phyloP scores from a whole-genome alignment of 1,140 invertebrate species.

The Drosophila nasuta region DNA sequence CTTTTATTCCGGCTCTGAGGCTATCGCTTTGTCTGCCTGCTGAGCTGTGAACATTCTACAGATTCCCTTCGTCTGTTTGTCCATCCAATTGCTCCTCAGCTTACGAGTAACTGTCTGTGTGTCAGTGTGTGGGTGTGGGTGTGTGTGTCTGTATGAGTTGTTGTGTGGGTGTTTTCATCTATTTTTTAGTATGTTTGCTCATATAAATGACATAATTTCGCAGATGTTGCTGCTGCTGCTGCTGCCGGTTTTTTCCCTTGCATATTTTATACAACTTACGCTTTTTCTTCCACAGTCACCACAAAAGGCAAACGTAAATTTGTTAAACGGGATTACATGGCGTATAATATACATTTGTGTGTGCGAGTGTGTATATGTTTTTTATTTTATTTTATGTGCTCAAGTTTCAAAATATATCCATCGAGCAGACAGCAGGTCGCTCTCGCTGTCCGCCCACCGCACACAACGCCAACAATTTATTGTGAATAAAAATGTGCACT shows the following conservation, averaged over 20 bases:
- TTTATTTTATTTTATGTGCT: slow-evolving; percentile 67
- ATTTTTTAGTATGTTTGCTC: slow-evolving; percentile 80
- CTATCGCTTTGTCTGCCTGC: slow-evolving; percentile 26
- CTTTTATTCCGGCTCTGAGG: background rate
- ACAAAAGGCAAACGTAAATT: slow-evolving; percentile 74
- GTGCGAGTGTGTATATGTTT: slow-evolving; percentile 17
- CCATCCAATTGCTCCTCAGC: slow-evolving; percentile 46
- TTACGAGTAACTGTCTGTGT: slow-evolving; percentile 2
- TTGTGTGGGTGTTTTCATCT: slow-evolving; percentile 65
- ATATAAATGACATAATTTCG: slow-evolving; percentile 83
- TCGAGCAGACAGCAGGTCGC: slow-evolving; percentile 7
- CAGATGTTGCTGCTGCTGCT: slow-evolving; percentile 61
- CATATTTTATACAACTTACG: slow-evolving; percentile 75
- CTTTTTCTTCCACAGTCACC: slow-evolving; percentile 47
- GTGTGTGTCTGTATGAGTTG: slow-evolving; percentile 21
- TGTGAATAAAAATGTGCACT: background rate
- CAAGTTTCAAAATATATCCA: slow-evolving; percentile 44
- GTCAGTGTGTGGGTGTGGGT: background rate
- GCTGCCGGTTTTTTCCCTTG: slow-evolving; percentile 38
- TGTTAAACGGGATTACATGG: slow-evolving; percentile 77
- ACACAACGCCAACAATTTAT: slow-evolving; percentile 5
- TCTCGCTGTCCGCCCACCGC: background rate
- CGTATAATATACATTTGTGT: slow-evolving; percentile 68
- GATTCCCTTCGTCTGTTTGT: slow-evolving; percentile 64
- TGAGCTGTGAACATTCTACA: slow-evolving; percentile 65